Evolutionary conservation across 2,888 invertebrate species (phyloP), one percentile per base, ranked within the genome.

Genomic region (Torymus texanus): DNA sequence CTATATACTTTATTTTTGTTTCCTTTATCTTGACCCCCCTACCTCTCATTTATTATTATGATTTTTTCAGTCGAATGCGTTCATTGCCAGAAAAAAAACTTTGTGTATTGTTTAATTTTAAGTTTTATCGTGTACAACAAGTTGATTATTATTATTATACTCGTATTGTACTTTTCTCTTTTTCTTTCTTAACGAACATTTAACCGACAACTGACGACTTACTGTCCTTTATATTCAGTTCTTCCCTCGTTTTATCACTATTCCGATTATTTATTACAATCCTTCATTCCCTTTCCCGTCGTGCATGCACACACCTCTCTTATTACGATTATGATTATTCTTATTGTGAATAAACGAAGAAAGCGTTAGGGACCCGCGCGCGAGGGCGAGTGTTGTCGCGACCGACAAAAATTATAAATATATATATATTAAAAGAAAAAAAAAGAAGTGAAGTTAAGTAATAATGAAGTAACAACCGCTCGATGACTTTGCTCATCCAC

Each of bases 121-220:
- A 70, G 59, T 21, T 71, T 75, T 16, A 18, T 70, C 59, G 62
- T 79, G 72, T 41, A 41, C 41, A 41, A 41, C 41, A 41, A 41
- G 41, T 41, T 41, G 41, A 41, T 41, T 41, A 41, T 41, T 41
- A 41, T 41, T 41, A 41, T 41, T 41, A 41, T 41, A 41, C 41
- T 41, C 41, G 41, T 41, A 41, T 41, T 41, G 41, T 41, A 41
- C 8, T 41, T 41, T 41, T 41, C 58, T 74, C 55, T 53, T 77
- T 73, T 71, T 55, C 76, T 73, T 73, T 80, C 72, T 76, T 80
- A 80, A 80, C 61, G 51, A 8, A 41, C 41, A 73, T 80, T 72
- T 80, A 63, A 76, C 24, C 67, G 53, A 72, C 73, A 68, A 61
- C 55, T 80, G 68, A 80, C 73, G 50, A 55, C 75, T 71, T 75